Evolutionary conservation across 2,888 invertebrate species (phyloP).

Genomic region (Ellobium chinense): DNA sequence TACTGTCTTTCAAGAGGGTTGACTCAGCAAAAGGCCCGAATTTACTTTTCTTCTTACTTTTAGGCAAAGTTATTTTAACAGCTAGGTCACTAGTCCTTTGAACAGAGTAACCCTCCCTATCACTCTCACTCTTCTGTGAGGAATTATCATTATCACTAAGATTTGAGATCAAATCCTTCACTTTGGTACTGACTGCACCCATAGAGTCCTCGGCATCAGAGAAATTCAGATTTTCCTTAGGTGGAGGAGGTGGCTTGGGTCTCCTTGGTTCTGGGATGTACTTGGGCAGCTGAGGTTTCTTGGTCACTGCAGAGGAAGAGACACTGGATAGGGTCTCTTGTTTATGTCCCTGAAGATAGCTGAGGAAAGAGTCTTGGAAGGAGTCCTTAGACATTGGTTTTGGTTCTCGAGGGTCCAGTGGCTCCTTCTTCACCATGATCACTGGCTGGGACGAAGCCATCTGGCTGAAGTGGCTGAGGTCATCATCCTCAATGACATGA

Average conservation of each 20-base stretch:
- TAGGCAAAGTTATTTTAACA: slow-evolving; percentile 50
- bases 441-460: slow-evolving; percentile 49
- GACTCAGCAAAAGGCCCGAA: slow-evolving; percentile 39
- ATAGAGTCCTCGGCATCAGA: slow-evolving; percentile 66
- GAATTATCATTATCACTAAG: slow-evolving; percentile 57
- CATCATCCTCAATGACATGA: slow-evolving; percentile 68
- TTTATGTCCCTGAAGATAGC: slow-evolving; percentile 75
- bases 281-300: slow-evolving; percentile 74
- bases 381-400: slow-evolving; percentile 8
- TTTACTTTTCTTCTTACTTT: slow-evolving; percentile 44
- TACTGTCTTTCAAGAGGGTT: slow-evolving; percentile 31
- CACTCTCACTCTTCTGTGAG: slow-evolving; percentile 47
- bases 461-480: slow-evolving; percentile 67
- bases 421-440: slow-evolving; percentile 31
- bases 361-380: slow-evolving; percentile 74
- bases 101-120: slow-evolving; percentile 49
- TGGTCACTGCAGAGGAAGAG: slow-evolving; percentile 68
- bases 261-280: slow-evolving; percentile 73
- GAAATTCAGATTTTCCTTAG: slow-evolving; percentile 29
- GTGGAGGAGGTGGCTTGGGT: slow-evolving; percentile 54
- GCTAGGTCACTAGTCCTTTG: slow-evolving; percentile 53
- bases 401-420: not conserved
- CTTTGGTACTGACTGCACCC: slow-evolving; percentile 53
- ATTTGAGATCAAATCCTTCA: slow-evolving; percentile 59
- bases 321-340: slow-evolving; percentile 76